Evolutionary conservation across 1,140 invertebrate genomes (phyloP), one percentile per base, ranked within the genome.

Genomic region (Halictus rubicundus): DNA sequence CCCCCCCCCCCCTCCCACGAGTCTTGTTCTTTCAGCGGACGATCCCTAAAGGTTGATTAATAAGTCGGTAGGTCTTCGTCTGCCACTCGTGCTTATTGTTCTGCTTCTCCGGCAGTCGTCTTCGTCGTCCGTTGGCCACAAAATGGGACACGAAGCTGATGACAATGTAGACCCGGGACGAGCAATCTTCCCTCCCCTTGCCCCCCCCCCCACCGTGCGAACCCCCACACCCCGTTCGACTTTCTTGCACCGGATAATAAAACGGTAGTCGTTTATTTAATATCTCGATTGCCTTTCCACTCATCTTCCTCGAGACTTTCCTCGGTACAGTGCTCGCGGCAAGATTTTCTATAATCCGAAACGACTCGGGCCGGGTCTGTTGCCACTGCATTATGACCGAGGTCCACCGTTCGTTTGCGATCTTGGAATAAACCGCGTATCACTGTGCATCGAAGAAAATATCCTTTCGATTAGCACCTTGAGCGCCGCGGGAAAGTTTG

Each of bases 11-110:
- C n/a, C n/a, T n/a, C n/a, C 14, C 27, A 16, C 61, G 27, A 12
- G n/a, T 27, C 59, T 63, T 37, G 37, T 69, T 69, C 74, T 61
- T 61, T 37, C 25, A 61, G 19, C 54, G 19, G 46, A 65, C 68
- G 27, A 65, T 65, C 68, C 49, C 49, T 65, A 25, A 65, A 65
- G 77, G 68, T 78, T 78, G 77, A 78, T 78, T 78, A 78, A 78
- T 78, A 78, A 78, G 77, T 72, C 61, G 46, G 27, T 46, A n/a
- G 46, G 46, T 78, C 68, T 52, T 78, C 68, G 76, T 68, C 60
- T 66, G 61, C 12, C 32, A 49, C 21, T 42, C 32, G 16, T 69
- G 19, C 37, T 65, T 72, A 57, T 78, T 78, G 74, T 61, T 61
- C 54, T 42, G 39, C n/a, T 78, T 57, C 16, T 54, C 25, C 49